A percentile compares a stretch with the other conserved stretches of the same genome.
These are phyloP conservation scores for Chrysolina americana DNA, from an alignment of 2,888 invertebrate species.

Conservation along the genomic window DNA sequence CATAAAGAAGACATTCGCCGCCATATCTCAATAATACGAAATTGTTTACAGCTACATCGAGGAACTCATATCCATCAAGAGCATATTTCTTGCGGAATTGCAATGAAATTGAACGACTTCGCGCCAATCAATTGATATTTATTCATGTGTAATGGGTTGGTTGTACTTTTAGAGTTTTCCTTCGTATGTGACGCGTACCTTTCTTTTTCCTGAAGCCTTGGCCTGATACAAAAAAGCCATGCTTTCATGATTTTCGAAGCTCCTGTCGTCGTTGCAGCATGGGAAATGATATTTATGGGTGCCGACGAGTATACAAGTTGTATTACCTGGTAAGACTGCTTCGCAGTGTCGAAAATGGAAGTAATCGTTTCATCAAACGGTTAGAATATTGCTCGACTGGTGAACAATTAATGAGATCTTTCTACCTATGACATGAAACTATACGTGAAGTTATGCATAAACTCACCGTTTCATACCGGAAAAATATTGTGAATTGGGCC, in stretches of 20 bases:
- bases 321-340: constrained; percentile 45
- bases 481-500: too few species aligned
- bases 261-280: constrained; percentile 59
- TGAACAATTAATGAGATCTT: background rate
- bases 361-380: constrained; percentile 23
- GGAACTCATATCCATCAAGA: constrained; percentile 25
- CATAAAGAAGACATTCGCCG: constrained; percentile 36
- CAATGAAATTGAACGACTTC: background rate
- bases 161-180: too few species aligned
- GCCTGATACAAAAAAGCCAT: constrained; percentile 37
- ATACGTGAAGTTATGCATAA: too few species aligned
- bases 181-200: background rate
- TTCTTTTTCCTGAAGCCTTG: background rate
- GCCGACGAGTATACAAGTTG: constrained; percentile 53
- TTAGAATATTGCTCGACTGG: background rate
- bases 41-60: constrained; percentile 26
- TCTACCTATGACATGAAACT: too few species aligned
- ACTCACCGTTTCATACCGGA: too few species aligned
- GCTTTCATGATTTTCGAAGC: constrained; percentile 54
- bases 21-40: constrained; percentile 44
- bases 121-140: background rate
- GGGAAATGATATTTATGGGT: constrained; percentile 55
- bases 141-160: constrained; percentile 12
- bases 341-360: constrained; percentile 22
- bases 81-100: constrained; percentile 3